phyloP scores from a whole-genome alignment of 2,888 invertebrate genomes.

The Pterobdella sp. region DNA sequence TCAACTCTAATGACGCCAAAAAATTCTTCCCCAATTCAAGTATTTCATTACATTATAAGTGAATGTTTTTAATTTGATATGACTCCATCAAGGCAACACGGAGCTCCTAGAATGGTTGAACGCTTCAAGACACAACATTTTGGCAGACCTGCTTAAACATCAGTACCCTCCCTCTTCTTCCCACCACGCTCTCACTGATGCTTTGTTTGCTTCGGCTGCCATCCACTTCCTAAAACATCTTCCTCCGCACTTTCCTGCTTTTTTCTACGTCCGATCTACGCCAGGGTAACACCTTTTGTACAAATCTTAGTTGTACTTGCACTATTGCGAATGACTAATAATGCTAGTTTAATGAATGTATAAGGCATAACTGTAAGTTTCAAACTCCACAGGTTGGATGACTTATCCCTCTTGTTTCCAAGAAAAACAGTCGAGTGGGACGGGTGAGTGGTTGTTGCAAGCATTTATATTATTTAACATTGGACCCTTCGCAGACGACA shows the following conservation, averaged over 20 bases:
- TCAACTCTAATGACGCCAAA: background rate
- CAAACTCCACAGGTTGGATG: background rate
- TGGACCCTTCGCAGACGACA: too few species aligned
- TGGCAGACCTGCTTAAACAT: background rate
- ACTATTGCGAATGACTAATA: background rate
- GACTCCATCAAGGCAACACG: too few species aligned
- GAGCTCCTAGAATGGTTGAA: background rate
- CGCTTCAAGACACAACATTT: background rate
- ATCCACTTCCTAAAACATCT: background rate
- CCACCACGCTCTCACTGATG: background rate
- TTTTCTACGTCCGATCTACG: background rate
- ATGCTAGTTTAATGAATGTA: background rate
- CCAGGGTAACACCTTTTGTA: background rate
- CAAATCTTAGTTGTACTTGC: background rate
- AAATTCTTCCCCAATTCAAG: background rate
- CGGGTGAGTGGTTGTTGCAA: too few species aligned
- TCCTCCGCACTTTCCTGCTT: background rate
- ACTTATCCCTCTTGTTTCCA: conserved; percentile 1
- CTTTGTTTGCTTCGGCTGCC: conserved; percentile 2
- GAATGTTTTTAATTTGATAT: background rate
- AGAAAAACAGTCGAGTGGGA: too few species aligned
- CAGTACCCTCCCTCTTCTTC: background rate
- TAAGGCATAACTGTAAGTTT: background rate
- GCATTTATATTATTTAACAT: too few species aligned
- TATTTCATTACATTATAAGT: background rate